phyloP scores from a whole-genome alignment of 2,797 vertebrate species.

The Falco cherrug region DNA sequence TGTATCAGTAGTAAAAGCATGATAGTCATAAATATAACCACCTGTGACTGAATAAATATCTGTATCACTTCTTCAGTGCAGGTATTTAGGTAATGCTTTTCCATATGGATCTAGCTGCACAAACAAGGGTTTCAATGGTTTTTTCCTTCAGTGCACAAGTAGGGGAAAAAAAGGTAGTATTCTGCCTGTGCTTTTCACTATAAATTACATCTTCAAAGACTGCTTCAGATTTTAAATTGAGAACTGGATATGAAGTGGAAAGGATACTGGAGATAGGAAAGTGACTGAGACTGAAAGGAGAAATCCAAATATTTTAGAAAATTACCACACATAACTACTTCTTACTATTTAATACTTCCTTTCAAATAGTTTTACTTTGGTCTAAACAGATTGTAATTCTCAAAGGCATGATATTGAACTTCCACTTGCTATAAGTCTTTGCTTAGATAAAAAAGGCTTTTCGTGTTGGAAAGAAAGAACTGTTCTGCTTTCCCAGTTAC shows the following conservation, averaged over 20 bases:
- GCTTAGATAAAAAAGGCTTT: conserved; percentile 4
- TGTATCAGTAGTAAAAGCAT: background rate
- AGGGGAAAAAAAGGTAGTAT: background rate
- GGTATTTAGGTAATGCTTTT: background rate
- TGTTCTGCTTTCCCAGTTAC: background rate
- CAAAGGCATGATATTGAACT: conserved; percentile 8
- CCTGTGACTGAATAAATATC: background rate
- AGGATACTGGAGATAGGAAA: background rate
- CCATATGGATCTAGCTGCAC: background rate
- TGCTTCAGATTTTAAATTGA: background rate
- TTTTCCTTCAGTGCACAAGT: background rate
- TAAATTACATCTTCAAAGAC: background rate
- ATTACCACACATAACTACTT: background rate
- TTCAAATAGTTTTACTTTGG: conserved; percentile 14
- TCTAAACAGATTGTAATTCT: conserved; percentile 10
- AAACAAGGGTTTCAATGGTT: background rate
- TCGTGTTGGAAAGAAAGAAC: background rate
- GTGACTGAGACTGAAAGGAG: background rate
- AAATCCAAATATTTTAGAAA: conserved; percentile 31
- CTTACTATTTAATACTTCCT: conserved; percentile 14
- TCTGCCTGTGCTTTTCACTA: background rate
- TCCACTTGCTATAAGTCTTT: background rate
- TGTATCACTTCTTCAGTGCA: background rate
- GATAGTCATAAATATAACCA: background rate
- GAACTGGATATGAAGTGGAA: background rate